phyloP scores from a whole-genome alignment of 2,797 vertebrate species.

The Pseudochaenichthys georgianus region DNA sequence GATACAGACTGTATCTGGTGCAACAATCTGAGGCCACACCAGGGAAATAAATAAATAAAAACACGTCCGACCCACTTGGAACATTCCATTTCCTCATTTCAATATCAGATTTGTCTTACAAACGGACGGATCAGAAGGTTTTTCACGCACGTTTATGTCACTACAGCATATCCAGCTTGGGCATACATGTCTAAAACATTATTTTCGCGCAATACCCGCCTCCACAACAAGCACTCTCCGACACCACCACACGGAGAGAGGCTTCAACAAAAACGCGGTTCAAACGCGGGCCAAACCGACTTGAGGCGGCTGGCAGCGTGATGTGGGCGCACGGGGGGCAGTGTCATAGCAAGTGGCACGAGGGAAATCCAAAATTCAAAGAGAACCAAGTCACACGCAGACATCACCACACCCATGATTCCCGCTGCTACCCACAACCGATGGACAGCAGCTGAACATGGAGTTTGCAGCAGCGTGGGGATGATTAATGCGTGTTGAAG shows the following conservation, averaged over 20 bases:
- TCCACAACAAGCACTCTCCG: slow-evolving; percentile 25
- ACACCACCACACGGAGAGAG: slow-evolving; percentile 41
- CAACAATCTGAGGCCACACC: background rate
- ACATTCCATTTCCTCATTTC: background rate
- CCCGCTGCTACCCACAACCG: slow-evolving; percentile 28
- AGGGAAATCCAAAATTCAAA: slow-evolving; percentile 45
- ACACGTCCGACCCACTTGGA: background rate
- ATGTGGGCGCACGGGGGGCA: slow-evolving; percentile 48
- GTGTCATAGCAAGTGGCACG: slow-evolving; percentile 37
- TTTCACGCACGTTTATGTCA: slow-evolving; percentile 18
- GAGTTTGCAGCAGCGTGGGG: slow-evolving; percentile 46
- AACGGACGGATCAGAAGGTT: slow-evolving; percentile 1
- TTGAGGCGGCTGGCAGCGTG: slow-evolving; percentile 51
- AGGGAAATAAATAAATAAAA: background rate
- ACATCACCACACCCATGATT: slow-evolving; percentile 15
- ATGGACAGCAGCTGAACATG: slow-evolving; percentile 40
- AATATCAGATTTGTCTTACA: background rate
- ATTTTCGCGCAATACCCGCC: slow-evolving; percentile 18
- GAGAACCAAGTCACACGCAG: slow-evolving; percentile 30
- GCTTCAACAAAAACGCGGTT: slow-evolving; percentile 53
- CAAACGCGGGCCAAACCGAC: slow-evolving; percentile 53
- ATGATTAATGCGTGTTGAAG: slow-evolving; percentile 70
- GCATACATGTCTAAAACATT: slow-evolving; percentile 41
- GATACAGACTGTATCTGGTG: slow-evolving; percentile 1
- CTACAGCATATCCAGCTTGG: slow-evolving; percentile 26